A percentile compares a stretch with the other conserved stretches of the same genome.
These are phyloP conservation scores for Tetragonisca angustula DNA, from an alignment of 2,888 invertebrate genomes.

Conservation along the genomic window DNA sequence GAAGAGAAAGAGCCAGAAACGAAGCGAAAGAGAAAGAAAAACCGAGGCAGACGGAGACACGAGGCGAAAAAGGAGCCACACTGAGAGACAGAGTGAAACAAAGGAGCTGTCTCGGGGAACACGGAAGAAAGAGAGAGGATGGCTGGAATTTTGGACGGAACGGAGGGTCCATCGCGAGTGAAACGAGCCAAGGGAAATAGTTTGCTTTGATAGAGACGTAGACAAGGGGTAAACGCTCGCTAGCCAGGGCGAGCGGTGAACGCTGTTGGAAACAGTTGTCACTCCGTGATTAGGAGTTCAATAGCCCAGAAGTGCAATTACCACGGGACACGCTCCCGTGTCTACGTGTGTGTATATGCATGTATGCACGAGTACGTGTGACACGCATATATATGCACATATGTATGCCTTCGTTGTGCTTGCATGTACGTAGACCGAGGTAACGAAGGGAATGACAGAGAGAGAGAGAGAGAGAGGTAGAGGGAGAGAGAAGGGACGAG, in stretches of 20 bases:
- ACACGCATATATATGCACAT: neutral
- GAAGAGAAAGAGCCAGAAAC: neutral
- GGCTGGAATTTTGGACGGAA: constrained; percentile 4
- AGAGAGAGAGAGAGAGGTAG: neutral
- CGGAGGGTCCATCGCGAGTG: neutral
- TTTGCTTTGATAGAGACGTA: constrained; percentile 16
- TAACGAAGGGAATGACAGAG: neutral
- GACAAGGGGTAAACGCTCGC: constrained; percentile 1
- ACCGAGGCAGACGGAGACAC: neutral
- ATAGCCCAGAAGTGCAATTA: constrained; percentile 75
- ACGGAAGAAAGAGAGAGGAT: neutral
- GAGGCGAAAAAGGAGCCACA: neutral
- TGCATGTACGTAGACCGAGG: neutral
- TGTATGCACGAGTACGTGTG: neutral
- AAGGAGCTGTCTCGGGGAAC: neutral
- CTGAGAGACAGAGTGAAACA: constrained; percentile 17
- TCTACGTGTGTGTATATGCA: neutral
- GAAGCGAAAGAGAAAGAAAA: neutral
- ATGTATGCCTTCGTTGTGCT: neutral
- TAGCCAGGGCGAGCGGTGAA: constrained; percentile 11
- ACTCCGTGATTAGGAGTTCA: constrained; percentile 76
- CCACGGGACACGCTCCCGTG: constrained; percentile 56
- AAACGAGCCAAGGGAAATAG: constrained; percentile 12
- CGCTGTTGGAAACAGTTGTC: constrained; percentile 67
- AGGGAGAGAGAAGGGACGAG: constrained; percentile 14